These are phyloP conservation scores for Byasa hedistus DNA, from an alignment of 2,888 invertebrate species.

Conservation along the genomic window DNA sequence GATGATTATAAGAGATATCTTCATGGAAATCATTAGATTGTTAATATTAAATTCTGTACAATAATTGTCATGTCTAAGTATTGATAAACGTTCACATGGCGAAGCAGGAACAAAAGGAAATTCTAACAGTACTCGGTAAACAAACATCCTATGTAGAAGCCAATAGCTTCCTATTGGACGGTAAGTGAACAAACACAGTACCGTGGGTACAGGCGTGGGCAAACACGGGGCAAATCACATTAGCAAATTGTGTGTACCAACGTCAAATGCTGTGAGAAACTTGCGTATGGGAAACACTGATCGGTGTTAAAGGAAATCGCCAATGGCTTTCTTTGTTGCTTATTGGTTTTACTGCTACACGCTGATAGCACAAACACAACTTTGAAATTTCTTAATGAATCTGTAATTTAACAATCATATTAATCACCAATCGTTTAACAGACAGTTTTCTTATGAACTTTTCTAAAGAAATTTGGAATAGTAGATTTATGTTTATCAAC, in stretches of 20 bases:
- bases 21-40: too few relatives aligned
- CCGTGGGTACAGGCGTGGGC: slow-evolving; percentile 42
- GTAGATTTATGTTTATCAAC: too few relatives aligned
- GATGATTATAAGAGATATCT: too few relatives aligned
- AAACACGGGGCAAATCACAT: slow-evolving; percentile 50
- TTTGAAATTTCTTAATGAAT: too few relatives aligned
- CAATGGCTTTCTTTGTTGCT: not conserved
- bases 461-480: too few relatives aligned
- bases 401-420: too few relatives aligned
- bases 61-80: not conserved
- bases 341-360: not conserved
- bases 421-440: too few relatives aligned
- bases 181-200: slow-evolving; percentile 36
- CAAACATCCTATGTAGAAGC: slow-evolving; percentile 38
- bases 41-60: too few relatives aligned
- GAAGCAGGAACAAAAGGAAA: slow-evolving; percentile 5
- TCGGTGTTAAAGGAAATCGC: slow-evolving; percentile 10
- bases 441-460: too few relatives aligned
- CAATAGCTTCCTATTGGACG: slow-evolving; percentile 46
- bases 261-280: slow-evolving; percentile 50
- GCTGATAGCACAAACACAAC: too few relatives aligned
- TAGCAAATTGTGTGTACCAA: slow-evolving; percentile 50
- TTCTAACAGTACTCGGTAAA: slow-evolving; percentile 11
- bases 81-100: not conserved
- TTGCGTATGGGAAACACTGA: slow-evolving; percentile 42